Base-by-base conservation (phyloP, 30 jellyfish, hydroid and myxozoan species). In the Clytia hemisphaerica region DNA sequence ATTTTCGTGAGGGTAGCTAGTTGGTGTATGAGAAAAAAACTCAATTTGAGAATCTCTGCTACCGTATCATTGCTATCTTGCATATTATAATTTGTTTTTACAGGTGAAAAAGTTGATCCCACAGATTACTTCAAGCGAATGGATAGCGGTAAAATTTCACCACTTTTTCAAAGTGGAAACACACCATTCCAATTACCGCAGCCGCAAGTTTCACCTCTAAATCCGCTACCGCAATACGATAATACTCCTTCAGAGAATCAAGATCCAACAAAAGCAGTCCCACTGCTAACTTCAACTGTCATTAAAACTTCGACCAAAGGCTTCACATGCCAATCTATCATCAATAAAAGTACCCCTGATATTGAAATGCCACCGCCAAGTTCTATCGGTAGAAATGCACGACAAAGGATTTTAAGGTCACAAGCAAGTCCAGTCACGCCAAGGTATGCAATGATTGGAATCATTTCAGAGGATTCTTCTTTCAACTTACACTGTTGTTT, bases 371-470 rank as follows among this genome's bases (percentile, higher is more conserved):
- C 93, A 0, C 91, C 95, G 5, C 79, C 93, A 4, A 72, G 92
- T n/a, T 42, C 83, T 1, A 77, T 45, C 42, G 80, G 58, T 22
- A 40, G 63, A 26, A 65, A 80, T 25, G 69, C 69, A 22, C 75
- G 91, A 14, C 90, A 82, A 16, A 73, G 98, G 59, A 80, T 82
- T 47, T 48, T 89, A 53, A 76, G 92, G 10, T 83, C 95, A n/a
- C 92, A 86, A 6, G 37, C 95, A 7, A 89, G 98, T 49, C 98
- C 98, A 7, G 45, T 89, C 19, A 89, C 98, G 26, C 98, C 98
- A 32, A 89, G 83, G 98, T 89, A 50, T 4, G 94, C 25, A n/a
- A 14, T 67, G 5, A 46, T 67, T 67, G 16, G 16, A 40, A 40
- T 10, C 16, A 40, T 16, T 40, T 40, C 16, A 7, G 10, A n/a